Percentiles rank a stretch among this genome's conserved stretches.
Conservation (phyloP, 2,113 vertebrate genomes). For the Lontra canadensis region DNA sequence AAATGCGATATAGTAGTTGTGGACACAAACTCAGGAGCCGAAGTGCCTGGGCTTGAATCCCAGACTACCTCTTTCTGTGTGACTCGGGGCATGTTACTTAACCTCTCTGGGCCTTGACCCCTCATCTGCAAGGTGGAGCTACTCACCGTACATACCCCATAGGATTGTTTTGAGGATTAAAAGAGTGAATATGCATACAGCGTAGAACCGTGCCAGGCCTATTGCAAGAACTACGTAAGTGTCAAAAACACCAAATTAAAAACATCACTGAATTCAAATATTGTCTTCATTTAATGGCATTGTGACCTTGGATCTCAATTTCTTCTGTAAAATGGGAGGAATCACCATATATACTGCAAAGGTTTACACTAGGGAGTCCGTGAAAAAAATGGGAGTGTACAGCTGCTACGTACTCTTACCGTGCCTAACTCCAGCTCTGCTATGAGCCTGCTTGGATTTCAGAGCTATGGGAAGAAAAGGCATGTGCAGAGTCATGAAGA, state of each 20-base stretch:
- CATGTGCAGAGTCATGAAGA: background rate
- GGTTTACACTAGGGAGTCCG: background rate
- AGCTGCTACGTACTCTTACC: fast-evolving
- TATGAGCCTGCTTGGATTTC: background rate
- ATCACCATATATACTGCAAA: background rate
- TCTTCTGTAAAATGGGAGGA: background rate
- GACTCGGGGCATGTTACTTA: background rate
- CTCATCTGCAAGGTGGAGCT: background rate
- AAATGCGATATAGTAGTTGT: background rate
- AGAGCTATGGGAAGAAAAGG: background rate
- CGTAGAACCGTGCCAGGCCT: background rate
- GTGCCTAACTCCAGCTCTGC: background rate
- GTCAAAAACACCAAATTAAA: background rate
- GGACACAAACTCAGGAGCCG: background rate
- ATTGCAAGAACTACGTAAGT: background rate
- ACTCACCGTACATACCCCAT: background rate
- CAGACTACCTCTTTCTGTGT: background rate
- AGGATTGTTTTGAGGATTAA: background rate
- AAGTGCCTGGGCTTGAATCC: background rate
- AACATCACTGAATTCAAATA: background rate
- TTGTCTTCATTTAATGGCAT: background rate
- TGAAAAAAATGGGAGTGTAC: background rate
- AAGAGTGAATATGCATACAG: background rate
- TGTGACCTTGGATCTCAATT: background rate
- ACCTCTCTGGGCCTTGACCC: background rate